These are phyloP conservation scores for Carlito syrichta DNA, from an alignment of 2,113 vertebrate genomes.

Conservation along the genomic window DNA sequence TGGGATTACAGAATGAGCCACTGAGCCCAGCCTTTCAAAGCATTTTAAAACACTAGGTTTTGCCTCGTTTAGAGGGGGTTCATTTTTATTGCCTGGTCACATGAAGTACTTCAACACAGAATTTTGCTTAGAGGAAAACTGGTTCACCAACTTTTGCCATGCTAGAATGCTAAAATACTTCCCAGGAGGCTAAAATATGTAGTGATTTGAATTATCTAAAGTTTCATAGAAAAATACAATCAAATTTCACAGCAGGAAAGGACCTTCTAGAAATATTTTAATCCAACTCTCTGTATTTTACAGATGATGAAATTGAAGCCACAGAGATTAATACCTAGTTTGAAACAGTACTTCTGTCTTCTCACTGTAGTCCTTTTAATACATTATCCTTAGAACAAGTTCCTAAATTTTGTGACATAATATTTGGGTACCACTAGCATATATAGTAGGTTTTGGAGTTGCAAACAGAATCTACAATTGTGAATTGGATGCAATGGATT, in stretches of 20 bases:
- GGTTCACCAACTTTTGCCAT: not conserved
- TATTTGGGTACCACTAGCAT: not conserved
- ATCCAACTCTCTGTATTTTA: not conserved
- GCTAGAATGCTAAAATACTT: not conserved
- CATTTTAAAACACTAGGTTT: not conserved
- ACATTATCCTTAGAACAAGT: not conserved
- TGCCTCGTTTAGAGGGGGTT: not conserved
- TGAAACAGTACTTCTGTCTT: not conserved
- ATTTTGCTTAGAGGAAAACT: not conserved
- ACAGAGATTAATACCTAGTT: not conserved
- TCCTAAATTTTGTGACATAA: not conserved
- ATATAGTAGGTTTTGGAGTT: not conserved
- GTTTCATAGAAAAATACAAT: not conserved
- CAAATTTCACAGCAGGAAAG: conserved; percentile 22
- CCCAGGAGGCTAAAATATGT: not conserved
- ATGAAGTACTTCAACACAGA: not conserved
- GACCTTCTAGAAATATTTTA: not conserved
- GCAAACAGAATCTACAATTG: not conserved
- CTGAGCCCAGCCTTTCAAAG: too few species aligned
- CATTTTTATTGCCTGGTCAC: not conserved
- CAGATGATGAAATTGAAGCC: not conserved
- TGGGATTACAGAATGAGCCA: too few species aligned
- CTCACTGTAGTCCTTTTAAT: not conserved
- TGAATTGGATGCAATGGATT: not conserved
- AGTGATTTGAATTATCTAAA: not conserved